Evolutionary conservation across 1,140 invertebrate genomes (phyloP).

Genomic region (Varroa destructor): DNA sequence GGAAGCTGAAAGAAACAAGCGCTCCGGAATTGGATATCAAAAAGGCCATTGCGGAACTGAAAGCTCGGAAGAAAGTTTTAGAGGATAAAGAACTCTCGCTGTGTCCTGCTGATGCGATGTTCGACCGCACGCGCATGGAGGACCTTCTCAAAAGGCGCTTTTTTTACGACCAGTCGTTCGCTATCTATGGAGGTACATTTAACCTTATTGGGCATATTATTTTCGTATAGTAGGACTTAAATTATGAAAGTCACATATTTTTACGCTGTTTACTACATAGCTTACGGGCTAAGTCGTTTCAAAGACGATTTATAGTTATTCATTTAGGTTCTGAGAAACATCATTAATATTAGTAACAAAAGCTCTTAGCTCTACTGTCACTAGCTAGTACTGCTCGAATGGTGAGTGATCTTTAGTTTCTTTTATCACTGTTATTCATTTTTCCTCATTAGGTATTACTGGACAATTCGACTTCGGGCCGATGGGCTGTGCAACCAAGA

Average conservation of each 20-base stretch:
- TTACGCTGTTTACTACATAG: no score
- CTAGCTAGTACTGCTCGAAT: no score
- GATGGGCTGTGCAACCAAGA: constrained; percentile 96
- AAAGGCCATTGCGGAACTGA: constrained; percentile 81
- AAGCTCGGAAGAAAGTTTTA: constrained; percentile 71
- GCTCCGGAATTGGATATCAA: constrained; percentile 82
- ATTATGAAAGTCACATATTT: neutral
- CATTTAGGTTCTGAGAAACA: no score
- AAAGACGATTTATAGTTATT: no score
- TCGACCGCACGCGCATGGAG: constrained; percentile 88
- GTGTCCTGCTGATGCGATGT: constrained; percentile 53
- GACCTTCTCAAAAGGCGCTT: constrained; percentile 92
- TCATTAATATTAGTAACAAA: no score
- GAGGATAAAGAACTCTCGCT: constrained; percentile 85
- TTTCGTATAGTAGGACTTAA: constrained; percentile 13
- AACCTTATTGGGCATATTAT: constrained; percentile 11
- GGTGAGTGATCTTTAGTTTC: no score
- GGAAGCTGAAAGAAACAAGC: constrained; percentile 65
- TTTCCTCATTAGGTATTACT: constrained; percentile 45
- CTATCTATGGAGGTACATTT: constrained; percentile 80
- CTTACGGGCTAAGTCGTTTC: no score
- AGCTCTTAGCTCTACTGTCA: no score
- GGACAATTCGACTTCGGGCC: constrained; percentile 95
- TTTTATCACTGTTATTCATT: no score
- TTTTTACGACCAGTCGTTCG: constrained; percentile 97